Conservation (phyloP, 2,797 vertebrate species). For the Acropternis orthonyx region DNA sequence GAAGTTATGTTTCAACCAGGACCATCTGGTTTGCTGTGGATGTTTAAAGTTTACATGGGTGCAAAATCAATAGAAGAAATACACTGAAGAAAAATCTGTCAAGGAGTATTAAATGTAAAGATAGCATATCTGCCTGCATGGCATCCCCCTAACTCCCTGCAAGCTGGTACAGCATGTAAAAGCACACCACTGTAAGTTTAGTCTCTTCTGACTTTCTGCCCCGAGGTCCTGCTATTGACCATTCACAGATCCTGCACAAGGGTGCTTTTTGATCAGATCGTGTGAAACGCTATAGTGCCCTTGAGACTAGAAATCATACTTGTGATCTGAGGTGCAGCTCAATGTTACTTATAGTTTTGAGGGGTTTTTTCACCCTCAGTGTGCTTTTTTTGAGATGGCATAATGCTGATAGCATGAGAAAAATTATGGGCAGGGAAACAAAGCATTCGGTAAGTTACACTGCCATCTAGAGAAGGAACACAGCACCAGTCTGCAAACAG, state of each 20-base stretch:
- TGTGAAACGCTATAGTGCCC: not conserved
- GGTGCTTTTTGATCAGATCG: not conserved
- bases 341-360: not conserved
- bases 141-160: not conserved
- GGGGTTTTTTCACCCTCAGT: not conserved
- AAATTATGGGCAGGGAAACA: not conserved
- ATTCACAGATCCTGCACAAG: not conserved
- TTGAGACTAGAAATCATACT: not conserved
- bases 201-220: not conserved
- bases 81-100: not conserved
- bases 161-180: not conserved
- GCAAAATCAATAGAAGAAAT: not conserved
- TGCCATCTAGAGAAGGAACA: conserved; percentile 39
- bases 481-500: not conserved
- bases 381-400: not conserved
- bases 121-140: not conserved
- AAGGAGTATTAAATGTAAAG: not conserved
- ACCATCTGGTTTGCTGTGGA: not conserved
- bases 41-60: not conserved
- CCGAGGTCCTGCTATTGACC: not conserved
- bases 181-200: not conserved
- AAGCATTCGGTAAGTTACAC: conserved; percentile 27
- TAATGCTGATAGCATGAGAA: not conserved
- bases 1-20: not conserved
- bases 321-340: not conserved